Conservation (phyloP, 2,797 vertebrate genomes). For the Vultur gryphus region DNA sequence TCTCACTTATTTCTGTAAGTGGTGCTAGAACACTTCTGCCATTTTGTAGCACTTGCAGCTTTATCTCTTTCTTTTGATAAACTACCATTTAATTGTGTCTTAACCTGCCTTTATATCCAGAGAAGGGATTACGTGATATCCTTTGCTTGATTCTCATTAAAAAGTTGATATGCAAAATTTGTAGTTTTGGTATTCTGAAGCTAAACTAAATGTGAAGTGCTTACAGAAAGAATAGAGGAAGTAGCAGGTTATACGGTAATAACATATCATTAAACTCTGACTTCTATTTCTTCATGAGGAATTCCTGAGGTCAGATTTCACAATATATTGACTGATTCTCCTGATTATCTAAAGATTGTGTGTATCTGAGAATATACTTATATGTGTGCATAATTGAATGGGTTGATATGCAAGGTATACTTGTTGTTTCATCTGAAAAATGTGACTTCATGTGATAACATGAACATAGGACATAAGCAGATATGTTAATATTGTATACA, state of each 20-base stretch:
- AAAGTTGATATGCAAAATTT: neutral
- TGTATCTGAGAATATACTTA: neutral
- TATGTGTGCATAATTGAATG: neutral
- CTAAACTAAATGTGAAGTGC: neutral
- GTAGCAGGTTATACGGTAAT: neutral
- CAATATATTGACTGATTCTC: neutral
- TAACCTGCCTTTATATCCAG: neutral
- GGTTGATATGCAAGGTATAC: neutral
- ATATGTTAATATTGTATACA: neutral
- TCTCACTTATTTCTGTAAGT: neutral
- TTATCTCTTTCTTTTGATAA: neutral
- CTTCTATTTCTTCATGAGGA: neutral
- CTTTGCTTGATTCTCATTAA: neutral
- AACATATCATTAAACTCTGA: neutral
- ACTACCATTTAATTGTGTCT: neutral
- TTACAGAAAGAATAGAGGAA: neutral
- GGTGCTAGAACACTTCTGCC: neutral
- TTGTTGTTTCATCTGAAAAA: neutral
- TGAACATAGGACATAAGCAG: neutral
- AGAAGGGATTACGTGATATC: neutral
- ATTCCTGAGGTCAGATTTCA: neutral
- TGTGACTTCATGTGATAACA: neutral
- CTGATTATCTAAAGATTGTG: neutral
- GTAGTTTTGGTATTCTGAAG: neutral
- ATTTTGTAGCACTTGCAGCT: neutral